Evolutionary conservation across 2,797 vertebrate species (phyloP).

Genomic region (Pipistrellus pipistrellus): DNA sequence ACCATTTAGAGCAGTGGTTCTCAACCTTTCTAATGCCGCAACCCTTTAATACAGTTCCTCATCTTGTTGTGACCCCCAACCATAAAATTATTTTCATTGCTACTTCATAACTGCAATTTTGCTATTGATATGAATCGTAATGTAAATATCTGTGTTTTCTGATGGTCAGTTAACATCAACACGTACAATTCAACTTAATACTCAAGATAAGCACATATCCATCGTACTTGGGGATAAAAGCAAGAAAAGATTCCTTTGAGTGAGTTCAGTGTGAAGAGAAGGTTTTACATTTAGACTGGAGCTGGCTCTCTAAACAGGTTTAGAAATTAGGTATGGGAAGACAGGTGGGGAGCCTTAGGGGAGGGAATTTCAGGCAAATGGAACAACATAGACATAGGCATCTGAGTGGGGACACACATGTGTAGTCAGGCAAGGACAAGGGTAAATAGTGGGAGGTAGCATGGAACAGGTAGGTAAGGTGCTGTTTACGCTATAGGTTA

Average conservation of each 20-base stretch:
- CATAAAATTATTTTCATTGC: too few species aligned
- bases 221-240: neutral
- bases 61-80: too few species aligned
- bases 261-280: neutral
- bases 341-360: neutral
- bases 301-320: neutral
- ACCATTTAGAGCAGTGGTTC: neutral
- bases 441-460: neutral
- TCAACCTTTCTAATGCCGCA: too few species aligned
- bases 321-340: neutral
- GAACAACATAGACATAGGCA: neutral
- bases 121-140: too few species aligned
- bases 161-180: neutral
- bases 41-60: too few species aligned
- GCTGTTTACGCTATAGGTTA: neutral
- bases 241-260: neutral
- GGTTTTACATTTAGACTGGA: neutral
- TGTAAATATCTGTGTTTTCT: too few species aligned
- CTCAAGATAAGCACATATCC: neutral
- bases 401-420: neutral
- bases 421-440: neutral
- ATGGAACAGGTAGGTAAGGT: neutral
- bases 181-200: neutral
- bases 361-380: neutral
- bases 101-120: too few species aligned